Evolutionary conservation across 1,140 invertebrate species (phyloP).

Genomic region (Zaprionus africanus): DNA sequence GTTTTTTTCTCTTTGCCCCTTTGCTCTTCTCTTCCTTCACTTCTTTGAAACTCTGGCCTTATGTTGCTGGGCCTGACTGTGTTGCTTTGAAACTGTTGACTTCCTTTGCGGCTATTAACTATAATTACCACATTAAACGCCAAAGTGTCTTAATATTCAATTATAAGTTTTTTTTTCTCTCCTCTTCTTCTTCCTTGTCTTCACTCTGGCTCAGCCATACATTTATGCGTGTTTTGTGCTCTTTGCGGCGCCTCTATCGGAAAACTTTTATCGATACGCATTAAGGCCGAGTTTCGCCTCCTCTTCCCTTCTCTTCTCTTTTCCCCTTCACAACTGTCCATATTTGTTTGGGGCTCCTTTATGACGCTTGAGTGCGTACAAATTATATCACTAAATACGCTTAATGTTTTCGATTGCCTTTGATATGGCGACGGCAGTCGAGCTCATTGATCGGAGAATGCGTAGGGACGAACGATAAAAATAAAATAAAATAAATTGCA

Average conservation of each 20-base stretch:
- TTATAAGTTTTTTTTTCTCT: slow-evolving; percentile 66
- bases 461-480: slow-evolving; percentile 53
- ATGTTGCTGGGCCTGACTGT: slow-evolving; percentile 10
- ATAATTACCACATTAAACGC: slow-evolving; percentile 80
- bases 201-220: slow-evolving; percentile 10
- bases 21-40: not conserved
- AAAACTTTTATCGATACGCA: slow-evolving; percentile 64
- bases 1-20: no score
- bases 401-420: slow-evolving; percentile 70
- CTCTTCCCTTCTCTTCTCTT: not conserved
- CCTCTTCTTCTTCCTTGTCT: not conserved
- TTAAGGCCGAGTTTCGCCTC: not conserved
- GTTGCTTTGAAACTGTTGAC: slow-evolving; percentile 62
- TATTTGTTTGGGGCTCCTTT: slow-evolving; percentile 25
- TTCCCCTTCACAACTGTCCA: not conserved
- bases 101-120: slow-evolving; percentile 74
- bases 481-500: slow-evolving; percentile 67
- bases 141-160: slow-evolving; percentile 82
- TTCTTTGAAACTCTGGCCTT: slow-evolving; percentile 45
- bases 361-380: slow-evolving; percentile 77
- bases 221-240: slow-evolving; percentile 58
- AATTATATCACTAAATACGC: slow-evolving; percentile 74
- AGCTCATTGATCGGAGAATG: slow-evolving; percentile 22
- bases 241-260: slow-evolving; percentile 46
- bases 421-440: slow-evolving; percentile 52